phyloP scores from a whole-genome alignment of 2,113 vertebrate species.

The Meleagris gallopavo region DNA sequence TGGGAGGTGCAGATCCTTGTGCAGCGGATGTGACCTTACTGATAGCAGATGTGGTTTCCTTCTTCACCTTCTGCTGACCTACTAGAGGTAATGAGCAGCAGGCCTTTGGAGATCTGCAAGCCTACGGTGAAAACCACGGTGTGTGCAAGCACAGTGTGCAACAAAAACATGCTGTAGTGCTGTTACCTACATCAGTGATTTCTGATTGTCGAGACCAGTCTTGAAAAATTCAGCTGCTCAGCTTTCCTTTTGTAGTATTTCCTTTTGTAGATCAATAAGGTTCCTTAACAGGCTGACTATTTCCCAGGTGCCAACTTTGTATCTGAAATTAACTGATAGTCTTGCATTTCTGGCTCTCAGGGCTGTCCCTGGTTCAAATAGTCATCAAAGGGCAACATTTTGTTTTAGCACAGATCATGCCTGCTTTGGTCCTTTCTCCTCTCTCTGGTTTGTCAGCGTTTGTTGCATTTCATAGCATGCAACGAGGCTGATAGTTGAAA shows the following conservation, averaged over 20 bases:
- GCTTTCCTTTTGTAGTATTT: neutral
- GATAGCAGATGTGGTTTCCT: neutral
- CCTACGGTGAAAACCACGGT: neutral
- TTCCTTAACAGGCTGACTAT: neutral
- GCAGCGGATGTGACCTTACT: neutral
- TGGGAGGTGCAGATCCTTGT: neutral
- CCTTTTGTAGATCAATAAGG: neutral
- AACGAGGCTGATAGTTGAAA: neutral
- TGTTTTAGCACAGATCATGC: neutral
- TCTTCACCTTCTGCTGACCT: slow-evolving; percentile 36
- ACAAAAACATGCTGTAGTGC: neutral
- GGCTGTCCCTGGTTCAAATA: neutral
- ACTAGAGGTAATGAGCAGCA: neutral
- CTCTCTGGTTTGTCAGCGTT: neutral
- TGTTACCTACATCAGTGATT: neutral
- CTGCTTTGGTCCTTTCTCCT: neutral
- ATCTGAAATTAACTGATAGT: neutral
- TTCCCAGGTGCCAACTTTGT: neutral
- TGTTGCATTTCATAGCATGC: neutral
- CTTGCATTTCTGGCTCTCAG: neutral
- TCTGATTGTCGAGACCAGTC: neutral
- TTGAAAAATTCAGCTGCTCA: neutral
- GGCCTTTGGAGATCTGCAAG: neutral
- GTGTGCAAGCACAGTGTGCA: neutral
- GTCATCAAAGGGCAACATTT: neutral